Conservation (phyloP, 1,140 invertebrate genomes). For the Drosophila mojavensis region DNA sequence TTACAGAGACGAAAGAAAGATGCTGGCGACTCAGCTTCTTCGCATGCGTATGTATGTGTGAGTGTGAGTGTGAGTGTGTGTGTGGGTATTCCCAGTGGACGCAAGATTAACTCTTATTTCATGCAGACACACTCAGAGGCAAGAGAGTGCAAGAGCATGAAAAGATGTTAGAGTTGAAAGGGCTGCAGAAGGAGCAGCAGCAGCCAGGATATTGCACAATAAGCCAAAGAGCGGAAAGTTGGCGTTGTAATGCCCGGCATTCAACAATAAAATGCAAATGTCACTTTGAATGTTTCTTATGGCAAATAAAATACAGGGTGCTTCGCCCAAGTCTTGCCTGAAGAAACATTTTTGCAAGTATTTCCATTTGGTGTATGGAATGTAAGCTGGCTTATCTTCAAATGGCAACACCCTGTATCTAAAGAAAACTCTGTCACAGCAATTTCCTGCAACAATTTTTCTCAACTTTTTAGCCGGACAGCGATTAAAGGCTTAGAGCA, state of each 20-base stretch:
- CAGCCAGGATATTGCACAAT: conserved; percentile 59
- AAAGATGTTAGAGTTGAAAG: conserved; percentile 4
- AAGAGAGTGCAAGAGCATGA: conserved; percentile 48
- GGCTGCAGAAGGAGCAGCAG: not conserved
- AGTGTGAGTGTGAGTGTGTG: conserved; percentile 22
- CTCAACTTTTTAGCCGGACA: conserved; percentile 51
- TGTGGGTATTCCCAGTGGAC: conserved; percentile 51
- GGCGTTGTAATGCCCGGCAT: conserved; percentile 61
- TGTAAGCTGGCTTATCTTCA: too few relatives aligned
- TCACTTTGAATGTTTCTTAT: conserved; percentile 60
- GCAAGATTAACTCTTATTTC: conserved; percentile 70
- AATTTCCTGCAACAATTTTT: conserved; percentile 62
- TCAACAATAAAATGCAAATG: conserved; percentile 70
- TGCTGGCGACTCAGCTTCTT: conserved; percentile 31
- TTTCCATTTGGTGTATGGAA: too few relatives aligned
- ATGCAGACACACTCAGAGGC: conserved; percentile 57
- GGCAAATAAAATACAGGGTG: conserved; percentile 47
- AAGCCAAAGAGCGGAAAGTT: conserved; percentile 64
- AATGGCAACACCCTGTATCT: conserved; percentile 29
- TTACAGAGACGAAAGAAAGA: conserved; percentile 47
- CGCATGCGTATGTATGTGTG: conserved; percentile 5
- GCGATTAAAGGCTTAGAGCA: conserved; percentile 62
- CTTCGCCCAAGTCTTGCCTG: not conserved
- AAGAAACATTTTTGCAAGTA: too few relatives aligned
- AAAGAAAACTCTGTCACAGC: conserved; percentile 43